Evolutionary conservation across 2,888 invertebrate species (phyloP).

Genomic region (Neoitamus cyanurus): DNA sequence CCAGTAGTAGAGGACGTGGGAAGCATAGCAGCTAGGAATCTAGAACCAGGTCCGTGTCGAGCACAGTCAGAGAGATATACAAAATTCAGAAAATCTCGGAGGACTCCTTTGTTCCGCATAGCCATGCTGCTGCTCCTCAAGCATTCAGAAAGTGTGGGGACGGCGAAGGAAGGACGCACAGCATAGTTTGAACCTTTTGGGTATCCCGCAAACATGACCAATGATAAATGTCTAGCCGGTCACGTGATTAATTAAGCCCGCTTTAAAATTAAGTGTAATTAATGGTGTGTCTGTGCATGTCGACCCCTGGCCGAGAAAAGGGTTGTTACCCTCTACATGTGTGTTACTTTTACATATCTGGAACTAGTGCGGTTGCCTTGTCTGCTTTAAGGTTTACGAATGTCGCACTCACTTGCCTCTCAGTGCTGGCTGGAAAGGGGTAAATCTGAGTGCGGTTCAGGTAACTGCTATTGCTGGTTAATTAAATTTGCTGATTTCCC

Average conservation of each 20-base stretch:
- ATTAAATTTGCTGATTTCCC: neutral
- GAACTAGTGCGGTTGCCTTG: neutral
- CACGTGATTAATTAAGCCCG: constrained; percentile 52
- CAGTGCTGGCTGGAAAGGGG: neutral
- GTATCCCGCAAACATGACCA: constrained; percentile 51
- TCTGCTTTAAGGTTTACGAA: neutral
- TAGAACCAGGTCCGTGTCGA: neutral
- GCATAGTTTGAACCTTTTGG: constrained; percentile 41
- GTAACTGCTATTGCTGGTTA: neutral
- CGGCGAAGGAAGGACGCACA: neutral
- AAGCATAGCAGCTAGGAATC: neutral
- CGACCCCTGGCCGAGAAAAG: constrained; percentile 17
- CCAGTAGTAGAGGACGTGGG: neutral
- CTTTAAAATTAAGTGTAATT: constrained; percentile 53
- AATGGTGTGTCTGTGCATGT: constrained; percentile 49
- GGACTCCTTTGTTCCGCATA: constrained; percentile 24
- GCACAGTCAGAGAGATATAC: neutral
- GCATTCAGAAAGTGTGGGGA: neutral
- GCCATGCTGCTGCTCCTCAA: neutral
- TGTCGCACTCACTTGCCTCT: neutral
- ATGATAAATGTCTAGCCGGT: constrained; percentile 52
- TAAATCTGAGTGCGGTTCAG: neutral
- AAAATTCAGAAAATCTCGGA: constrained; percentile 35
- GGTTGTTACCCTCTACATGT: constrained; percentile 26
- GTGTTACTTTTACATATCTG: constrained; percentile 8